Evolutionary conservation across 2,888 invertebrate genomes (phyloP), one percentile per base, ranked within the genome.

Genomic region (Acronicta aceris): DNA sequence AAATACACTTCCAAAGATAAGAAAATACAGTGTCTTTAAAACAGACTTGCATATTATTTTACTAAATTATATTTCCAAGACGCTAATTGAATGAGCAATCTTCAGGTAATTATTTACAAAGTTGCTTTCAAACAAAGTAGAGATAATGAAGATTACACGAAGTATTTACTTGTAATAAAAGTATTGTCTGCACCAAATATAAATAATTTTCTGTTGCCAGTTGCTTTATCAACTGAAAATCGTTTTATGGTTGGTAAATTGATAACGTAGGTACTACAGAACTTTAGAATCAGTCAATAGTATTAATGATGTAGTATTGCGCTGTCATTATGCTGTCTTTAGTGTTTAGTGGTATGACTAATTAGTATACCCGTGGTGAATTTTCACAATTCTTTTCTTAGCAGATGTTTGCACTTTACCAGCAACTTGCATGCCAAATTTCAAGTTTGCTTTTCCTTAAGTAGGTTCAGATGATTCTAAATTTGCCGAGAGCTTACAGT

Each of bases 161-260:
- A 52, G 16, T 50, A 17, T 42, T n/a, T 10, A 30, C 21, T 49
- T 30, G 36, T 30, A 62, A 53, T 66, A 50, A 67, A 46, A 53
- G 43, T 46, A 46, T 55, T 59, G 27, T 38, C 6, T 30, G 10
- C n/a, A 38, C 5, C 8, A 3, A 30, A 30, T 9, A 5, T 21
- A 55, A 30, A 68, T 58, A 62, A 63, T 43, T 62, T 40, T 25
- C 48, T 45, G 51, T 43, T 52, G 17, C n/a, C 41, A 45, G 9
- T 49, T 45, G n/a, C 12, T 21, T 47, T 36, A 57, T 57, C 42
- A 42, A 33, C 45, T 54, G 48, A 61, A 51, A 65, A 61, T 61
- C 13, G 54, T 57, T 70, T 70, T 52, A 65, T 43, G 43, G 43
- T 30, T 42, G 6, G 36, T 40, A 16, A 47, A 30, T 30, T 30